Percentiles rank a stretch among this genome's conserved stretches.
phyloP scores from a whole-genome alignment of 2,888 invertebrate species.

The Adelognathus sp. region DNA sequence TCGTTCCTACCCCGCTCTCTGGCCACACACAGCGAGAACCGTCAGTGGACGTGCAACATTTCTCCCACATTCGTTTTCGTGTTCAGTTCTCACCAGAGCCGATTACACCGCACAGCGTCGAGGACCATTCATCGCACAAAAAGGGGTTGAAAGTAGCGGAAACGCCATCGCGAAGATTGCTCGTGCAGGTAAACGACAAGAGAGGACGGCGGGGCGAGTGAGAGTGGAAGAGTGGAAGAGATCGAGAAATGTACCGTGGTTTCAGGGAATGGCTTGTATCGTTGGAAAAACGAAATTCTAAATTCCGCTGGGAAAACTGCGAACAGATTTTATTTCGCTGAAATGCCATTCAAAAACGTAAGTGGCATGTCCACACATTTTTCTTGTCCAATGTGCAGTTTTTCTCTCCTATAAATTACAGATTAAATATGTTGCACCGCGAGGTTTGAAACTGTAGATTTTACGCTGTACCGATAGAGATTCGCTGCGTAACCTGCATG shows the following conservation, averaged over 20 bases:
- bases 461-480: not conserved
- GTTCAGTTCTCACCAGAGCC: slow-evolving; percentile 50
- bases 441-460: not conserved
- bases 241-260: slow-evolving; percentile 22
- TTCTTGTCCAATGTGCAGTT: not conserved
- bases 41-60: slow-evolving; percentile 44
- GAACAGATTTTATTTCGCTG: not conserved
- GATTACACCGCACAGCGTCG: slow-evolving; percentile 66
- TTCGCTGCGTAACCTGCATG: too few relatives aligned
- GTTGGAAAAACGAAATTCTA: not conserved
- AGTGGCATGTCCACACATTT: not conserved
- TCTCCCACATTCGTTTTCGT: slow-evolving; percentile 51
- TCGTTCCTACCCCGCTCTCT: slow-evolving; percentile 26
- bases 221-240: slow-evolving; percentile 13
- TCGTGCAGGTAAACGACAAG: slow-evolving; percentile 43
- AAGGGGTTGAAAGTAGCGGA: slow-evolving; percentile 67
- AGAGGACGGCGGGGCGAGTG: slow-evolving; percentile 6
- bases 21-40: slow-evolving; percentile 31
- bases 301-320: not conserved
- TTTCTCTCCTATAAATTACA: not conserved
- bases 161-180: slow-evolving; percentile 65
- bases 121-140: slow-evolving; percentile 67
- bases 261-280: not conserved
- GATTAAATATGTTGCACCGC: not conserved
- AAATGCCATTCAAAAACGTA: not conserved